phyloP scores from a whole-genome alignment of 2,888 invertebrate genomes.

The Drosophila kambysellisi region DNA sequence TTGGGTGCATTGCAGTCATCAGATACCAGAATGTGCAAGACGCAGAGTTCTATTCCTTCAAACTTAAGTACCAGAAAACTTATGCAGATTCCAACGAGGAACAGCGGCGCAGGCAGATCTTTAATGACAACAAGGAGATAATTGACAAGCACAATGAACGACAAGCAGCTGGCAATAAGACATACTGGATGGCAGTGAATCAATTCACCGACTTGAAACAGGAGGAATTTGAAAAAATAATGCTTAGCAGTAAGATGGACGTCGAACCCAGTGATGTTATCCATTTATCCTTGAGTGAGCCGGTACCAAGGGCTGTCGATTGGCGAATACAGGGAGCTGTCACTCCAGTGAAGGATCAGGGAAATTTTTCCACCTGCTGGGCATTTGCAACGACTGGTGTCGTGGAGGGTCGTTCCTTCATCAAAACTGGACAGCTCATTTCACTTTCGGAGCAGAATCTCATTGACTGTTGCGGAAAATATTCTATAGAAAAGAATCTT shows the following conservation, averaged over 20 bases:
- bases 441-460: conserved; percentile 29
- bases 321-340: conserved; percentile 30
- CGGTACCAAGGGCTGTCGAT: conserved; percentile 10
- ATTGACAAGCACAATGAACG: conserved; percentile 93
- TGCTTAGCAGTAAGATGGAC: conserved; percentile 9
- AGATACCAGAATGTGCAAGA: conserved; percentile 5
- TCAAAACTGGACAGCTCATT: conserved; percentile 2
- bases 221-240: conserved; percentile 88
- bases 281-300: not conserved
- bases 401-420: conserved; percentile 10
- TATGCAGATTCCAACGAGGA: conserved; percentile 91
- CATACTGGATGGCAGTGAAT: conserved; percentile 90
- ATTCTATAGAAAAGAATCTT: conserved; percentile 95
- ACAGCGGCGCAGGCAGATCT: conserved; percentile 93
- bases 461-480: conserved; percentile 85
- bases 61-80: conserved; percentile 88
- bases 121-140: conserved; percentile 92
- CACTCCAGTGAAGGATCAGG: conserved; percentile 16
- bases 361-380: conserved; percentile 25
- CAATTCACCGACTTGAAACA: conserved; percentile 94
- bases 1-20: conserved; percentile 10
- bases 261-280: not conserved
- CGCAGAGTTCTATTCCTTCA: conserved; percentile 26
- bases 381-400: conserved; percentile 15
- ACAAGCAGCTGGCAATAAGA: conserved; percentile 88